Evolutionary conservation across 1,140 invertebrate genomes (phyloP), one percentile per base, ranked within the genome.

Genomic region (Melipona quadrifasciata): DNA sequence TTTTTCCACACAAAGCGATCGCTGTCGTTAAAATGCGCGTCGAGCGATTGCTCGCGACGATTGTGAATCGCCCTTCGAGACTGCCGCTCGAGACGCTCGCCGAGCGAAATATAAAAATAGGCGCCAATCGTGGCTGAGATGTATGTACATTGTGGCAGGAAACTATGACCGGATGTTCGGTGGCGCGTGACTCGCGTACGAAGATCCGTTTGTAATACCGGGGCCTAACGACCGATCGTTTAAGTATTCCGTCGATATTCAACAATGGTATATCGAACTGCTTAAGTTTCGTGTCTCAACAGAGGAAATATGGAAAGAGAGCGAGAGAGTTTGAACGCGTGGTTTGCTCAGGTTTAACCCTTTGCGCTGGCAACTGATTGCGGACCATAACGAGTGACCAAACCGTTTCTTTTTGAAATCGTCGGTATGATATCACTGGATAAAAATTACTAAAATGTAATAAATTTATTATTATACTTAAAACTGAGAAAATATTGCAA

Each of bases 171-270:
- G 86, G 87, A 90, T 80, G 79, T 71, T 76, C 75, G 71, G 24
- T 67, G 80, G 65, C 80, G 74, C 87, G 90, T 89, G 89, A 85
- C 82, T 67, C 55, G 80, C 85, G 87, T 90, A 65, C 67, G 27
- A 58, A 78, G 78, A 39, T 31, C 16, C 24, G 39, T 6, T 19
- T 27, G 74, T 73, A 58, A 75, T 16, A n/a, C 55, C 83, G 77
- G 55, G 70, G 58, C 39, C 57, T 68, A 31, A 51, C 55, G 51
- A 10, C 19, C 24, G 34, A 27, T 83, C 68, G 84, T 87, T 61
- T 90, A 89, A 89, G 90, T 90, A 86, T 90, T 75, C 71, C 39
- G 64, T 84, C 80, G 86, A 83, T 85, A 80, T 77, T 82, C 78
- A 77, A 90, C 80, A 17, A 64, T 39, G 16, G 39, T 24, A 21